Evolutionary conservation across 2,797 vertebrate species (phyloP), one percentile per base, ranked within the genome.

Genomic region (Harpagifer antarcticus): DNA sequence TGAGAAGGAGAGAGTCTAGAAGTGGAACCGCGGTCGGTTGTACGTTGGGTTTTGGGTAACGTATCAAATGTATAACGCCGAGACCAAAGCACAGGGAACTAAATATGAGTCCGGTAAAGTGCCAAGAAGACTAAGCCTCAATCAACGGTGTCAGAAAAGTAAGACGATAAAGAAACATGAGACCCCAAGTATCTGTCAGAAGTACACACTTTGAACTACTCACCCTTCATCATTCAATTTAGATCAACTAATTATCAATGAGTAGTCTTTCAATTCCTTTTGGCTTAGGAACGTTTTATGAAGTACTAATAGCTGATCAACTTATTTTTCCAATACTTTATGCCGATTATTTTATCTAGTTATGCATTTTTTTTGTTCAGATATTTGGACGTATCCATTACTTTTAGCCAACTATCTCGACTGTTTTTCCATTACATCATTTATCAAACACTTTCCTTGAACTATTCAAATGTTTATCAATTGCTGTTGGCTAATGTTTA

Each of bases 31-130:
- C 72, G 52, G 33, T 20, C 67, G 70, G 74, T 67, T 72, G 17
- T 59, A 23, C 31, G 57, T 60, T 23, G 65, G 65, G 72, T 68
- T 90, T 82, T 81, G 70, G 69, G 76, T 74, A 72, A 77, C 70
- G 15, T 76, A 84, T 91, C 73, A 63, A 65, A 80, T 89, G 53
- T 55, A 37, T 84, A 79, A 86, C 59, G 19, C 60, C 23, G 76
- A 68, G 59, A 74, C 50, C 31, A 31, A 65, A 72, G 65, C 48
- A 6, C 40, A 15, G 62, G 23, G 62, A 76, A 72, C 75, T 74
- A 59, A 64, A 53, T 9, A 4, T 27, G 15, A 67, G 55, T 19
- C 14, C 8, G 3, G 13, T 27, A 19, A 64, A n/a, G 50, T 31
- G 64, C 68, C 85, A 79, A 62, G 79, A 72, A 64, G 43, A 77